These are phyloP conservation scores for Coranthus polyacanthus DNA, from an alignment of 2,797 vertebrate genomes.

Conservation along the genomic window DNA sequence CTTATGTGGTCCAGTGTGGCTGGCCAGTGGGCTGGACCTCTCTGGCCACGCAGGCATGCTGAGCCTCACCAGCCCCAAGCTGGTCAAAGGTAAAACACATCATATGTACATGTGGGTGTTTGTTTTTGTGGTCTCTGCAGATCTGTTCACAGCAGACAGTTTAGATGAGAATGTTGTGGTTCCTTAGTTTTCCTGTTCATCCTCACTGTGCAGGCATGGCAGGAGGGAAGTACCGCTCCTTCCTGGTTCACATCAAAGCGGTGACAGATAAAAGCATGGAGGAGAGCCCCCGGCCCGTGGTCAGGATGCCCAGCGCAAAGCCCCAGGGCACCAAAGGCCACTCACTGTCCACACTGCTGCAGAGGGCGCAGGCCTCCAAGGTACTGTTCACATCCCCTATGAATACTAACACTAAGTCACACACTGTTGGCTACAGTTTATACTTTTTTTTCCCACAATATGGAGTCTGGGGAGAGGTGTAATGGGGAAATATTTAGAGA, in stretches of 20 bases:
- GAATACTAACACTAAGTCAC: background rate
- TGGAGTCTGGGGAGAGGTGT: no score
- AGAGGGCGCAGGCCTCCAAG: slow-evolving; percentile 97
- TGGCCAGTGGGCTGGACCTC: slow-evolving; percentile 97
- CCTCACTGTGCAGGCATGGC: slow-evolving; percentile 90
- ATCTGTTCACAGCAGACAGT: no score
- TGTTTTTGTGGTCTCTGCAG: no score
- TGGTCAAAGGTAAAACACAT: slow-evolving; percentile 92
- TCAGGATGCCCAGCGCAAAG: slow-evolving; percentile 93
- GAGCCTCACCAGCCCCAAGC: slow-evolving; percentile 97
- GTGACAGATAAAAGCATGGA: slow-evolving; percentile 93
- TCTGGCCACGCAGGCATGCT: slow-evolving; percentile 98
- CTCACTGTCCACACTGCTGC: slow-evolving; percentile 94
- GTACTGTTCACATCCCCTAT: no score
- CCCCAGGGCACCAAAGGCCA: slow-evolving; percentile 92
- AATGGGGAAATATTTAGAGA: no score
- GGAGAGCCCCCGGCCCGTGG: slow-evolving; percentile 93
- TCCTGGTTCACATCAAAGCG: slow-evolving; percentile 98
- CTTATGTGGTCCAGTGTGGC: slow-evolving; percentile 96
- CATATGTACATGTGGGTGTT: no score
- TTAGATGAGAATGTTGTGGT: background rate
- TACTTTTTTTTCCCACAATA: no score
- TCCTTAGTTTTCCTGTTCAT: background rate
- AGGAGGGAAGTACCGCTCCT: slow-evolving; percentile 98
- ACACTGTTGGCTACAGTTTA: no score